Conservation (phyloP, 2,113 vertebrate genomes). For the Trematocara variabile region DNA sequence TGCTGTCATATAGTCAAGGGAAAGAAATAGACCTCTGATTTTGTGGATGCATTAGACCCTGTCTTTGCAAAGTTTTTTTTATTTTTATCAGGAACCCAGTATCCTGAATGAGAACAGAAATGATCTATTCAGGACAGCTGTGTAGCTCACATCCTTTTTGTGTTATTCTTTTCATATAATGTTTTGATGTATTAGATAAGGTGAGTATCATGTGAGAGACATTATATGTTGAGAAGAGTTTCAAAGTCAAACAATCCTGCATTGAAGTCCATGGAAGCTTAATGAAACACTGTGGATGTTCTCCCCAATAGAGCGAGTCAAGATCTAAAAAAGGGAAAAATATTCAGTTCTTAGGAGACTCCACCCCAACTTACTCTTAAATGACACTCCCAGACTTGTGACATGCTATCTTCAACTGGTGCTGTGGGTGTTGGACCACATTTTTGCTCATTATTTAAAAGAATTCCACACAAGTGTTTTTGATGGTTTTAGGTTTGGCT, state of each 20-base stretch:
- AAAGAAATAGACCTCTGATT: rapidly evolving
- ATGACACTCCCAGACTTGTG: not conserved
- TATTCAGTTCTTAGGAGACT: not conserved
- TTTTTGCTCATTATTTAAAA: not conserved
- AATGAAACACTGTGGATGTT: not conserved
- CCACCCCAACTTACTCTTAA: not conserved
- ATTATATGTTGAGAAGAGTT: not conserved
- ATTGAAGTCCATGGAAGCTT: not conserved
- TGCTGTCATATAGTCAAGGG: not conserved
- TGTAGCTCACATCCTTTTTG: not conserved
- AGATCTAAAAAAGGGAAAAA: not conserved
- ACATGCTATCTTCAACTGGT: not conserved
- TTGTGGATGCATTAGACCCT: not conserved
- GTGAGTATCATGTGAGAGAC: not conserved
- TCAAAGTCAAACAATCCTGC: not conserved
- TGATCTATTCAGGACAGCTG: not conserved
- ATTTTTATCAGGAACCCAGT: not conserved
- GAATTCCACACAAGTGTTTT: not conserved
- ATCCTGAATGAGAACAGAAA: not conserved
- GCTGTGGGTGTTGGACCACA: rapidly evolving
- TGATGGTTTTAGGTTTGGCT: not conserved
- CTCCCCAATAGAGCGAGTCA: not conserved
- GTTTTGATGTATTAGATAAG: not conserved
- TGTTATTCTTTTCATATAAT: not conserved
- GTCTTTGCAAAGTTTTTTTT: not conserved